These are phyloP conservation scores for Leptura quadrifasciata DNA, from an alignment of 2,888 invertebrate genomes.

Conservation along the genomic window DNA sequence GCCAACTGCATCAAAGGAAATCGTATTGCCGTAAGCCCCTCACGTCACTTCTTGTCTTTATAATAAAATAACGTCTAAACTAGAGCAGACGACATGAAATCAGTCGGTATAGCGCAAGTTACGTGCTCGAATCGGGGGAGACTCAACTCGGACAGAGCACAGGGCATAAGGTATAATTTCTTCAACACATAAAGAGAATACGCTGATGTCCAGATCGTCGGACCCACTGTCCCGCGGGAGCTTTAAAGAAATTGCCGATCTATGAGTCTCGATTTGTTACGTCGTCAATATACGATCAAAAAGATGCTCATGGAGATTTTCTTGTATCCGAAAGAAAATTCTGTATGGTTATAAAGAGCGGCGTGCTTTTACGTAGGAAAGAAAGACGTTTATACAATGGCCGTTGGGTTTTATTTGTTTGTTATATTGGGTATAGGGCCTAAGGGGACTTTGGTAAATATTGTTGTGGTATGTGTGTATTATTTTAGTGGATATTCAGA, in stretches of 20 bases:
- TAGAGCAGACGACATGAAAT: conserved; percentile 46
- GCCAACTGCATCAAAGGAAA: conserved; percentile 47
- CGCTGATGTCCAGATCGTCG: conserved; percentile 72
- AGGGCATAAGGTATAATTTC: conserved; percentile 73
- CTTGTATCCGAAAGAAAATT: conserved; percentile 17
- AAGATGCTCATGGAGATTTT: conserved; percentile 58
- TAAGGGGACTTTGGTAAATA: conserved; percentile 18
- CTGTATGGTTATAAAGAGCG: conserved; percentile 33
- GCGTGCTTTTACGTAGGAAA: neutral
- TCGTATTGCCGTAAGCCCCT: conserved; percentile 43
- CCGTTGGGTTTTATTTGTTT: conserved; percentile 27
- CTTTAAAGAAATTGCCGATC: conserved; percentile 74
- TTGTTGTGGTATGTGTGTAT: conserved; percentile 6
- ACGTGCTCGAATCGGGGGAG: conserved; percentile 37
- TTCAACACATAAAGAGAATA: conserved; percentile 73
- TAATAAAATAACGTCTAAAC: conserved; percentile 53
- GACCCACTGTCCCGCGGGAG: conserved; percentile 68
- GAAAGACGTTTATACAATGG: neutral
- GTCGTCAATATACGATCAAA: conserved; percentile 62
- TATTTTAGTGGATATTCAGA: conserved; percentile 1
- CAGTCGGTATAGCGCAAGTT: conserved; percentile 28
- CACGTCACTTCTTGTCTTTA: conserved; percentile 47
- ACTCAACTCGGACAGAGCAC: conserved; percentile 60
- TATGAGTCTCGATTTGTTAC: conserved; percentile 73
- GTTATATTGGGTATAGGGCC: neutral